Percentiles rank a stretch among this genome's conserved stretches.
These are phyloP conservation scores for Esox niger DNA, from an alignment of 2,113 vertebrate species.

Conservation along the genomic window DNA sequence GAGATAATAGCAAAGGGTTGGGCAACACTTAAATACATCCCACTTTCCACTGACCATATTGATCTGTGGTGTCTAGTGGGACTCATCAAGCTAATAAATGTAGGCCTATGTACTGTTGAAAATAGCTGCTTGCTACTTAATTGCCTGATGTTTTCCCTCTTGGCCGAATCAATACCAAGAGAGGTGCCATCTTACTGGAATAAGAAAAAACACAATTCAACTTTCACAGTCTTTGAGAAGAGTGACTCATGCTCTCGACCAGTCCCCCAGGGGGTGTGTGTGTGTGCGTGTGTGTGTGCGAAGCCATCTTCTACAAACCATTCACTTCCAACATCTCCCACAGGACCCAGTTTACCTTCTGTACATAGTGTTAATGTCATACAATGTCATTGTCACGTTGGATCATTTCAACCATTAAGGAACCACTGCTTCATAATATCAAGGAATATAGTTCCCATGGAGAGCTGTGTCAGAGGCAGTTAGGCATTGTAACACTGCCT, in stretches of 20 bases:
- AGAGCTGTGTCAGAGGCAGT: too few relatives aligned
- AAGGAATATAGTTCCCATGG: too few relatives aligned
- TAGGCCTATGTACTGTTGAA: neutral
- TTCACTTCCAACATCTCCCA: too few relatives aligned
- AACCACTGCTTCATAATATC: too few relatives aligned
- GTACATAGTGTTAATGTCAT: slow-evolving; percentile 35
- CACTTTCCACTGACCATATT: too few relatives aligned
- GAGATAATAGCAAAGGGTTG: too few relatives aligned
- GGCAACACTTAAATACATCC: too few relatives aligned
- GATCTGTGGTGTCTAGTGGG: too few relatives aligned
- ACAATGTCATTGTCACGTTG: slow-evolving; percentile 33
- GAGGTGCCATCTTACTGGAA: neutral
- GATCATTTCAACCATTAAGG: slow-evolving; percentile 20
- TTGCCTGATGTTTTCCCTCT: neutral
- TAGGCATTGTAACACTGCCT: too few relatives aligned
- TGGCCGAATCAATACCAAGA: neutral
- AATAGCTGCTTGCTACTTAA: neutral
- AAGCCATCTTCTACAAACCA: slow-evolving; percentile 28
- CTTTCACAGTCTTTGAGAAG: neutral
- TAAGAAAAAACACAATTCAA: neutral
- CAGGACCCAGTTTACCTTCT: slow-evolving; percentile 17
- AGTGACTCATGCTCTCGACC: slow-evolving; percentile 24
- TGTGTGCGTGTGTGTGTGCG: slow-evolving; percentile 5
- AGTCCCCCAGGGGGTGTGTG: neutral
- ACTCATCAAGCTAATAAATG: too few relatives aligned